These are phyloP conservation scores for Hermetia illucens DNA, from an alignment of 1,140 invertebrate species.

Conservation along the genomic window DNA sequence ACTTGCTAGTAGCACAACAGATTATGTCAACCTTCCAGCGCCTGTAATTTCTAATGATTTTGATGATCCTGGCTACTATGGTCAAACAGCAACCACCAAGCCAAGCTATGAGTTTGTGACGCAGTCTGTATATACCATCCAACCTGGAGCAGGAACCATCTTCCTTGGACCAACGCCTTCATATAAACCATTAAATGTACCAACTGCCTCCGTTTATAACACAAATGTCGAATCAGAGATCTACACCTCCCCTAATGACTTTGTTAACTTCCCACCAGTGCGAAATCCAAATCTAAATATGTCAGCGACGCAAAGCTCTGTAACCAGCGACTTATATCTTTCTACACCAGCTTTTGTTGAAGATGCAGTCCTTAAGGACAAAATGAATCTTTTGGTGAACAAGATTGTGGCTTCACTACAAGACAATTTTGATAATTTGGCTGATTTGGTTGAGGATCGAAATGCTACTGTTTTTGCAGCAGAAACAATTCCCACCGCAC, in stretches of 20 bases:
- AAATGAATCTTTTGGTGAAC: conserved; percentile 66
- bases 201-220: conserved; percentile 16
- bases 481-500: conserved; percentile 9
- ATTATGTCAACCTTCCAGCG: conserved; percentile 6
- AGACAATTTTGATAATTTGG: conserved; percentile 62
- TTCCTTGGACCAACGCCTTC: conserved; percentile 26
- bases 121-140: conserved; percentile 7
- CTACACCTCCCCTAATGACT: conserved; percentile 48
- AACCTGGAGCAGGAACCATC: conserved; percentile 23
- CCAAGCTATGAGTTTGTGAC: conserved; percentile 16
- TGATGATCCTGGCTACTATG: conserved; percentile 28
- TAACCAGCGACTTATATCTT: conserved; percentile 45
- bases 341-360: conserved; percentile 57
- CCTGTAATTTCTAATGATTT: conserved; percentile 23
- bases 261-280: conserved; percentile 69
- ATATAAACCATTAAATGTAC: conserved; percentile 24
- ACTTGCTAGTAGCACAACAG: conserved; percentile 7
- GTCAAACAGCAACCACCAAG: conserved; percentile 15
- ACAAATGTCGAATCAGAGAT: conserved; percentile 30
- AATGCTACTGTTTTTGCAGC: conserved; percentile 18
- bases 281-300: conserved; percentile 65
- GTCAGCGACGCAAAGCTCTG: conserved; percentile 41
- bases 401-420: conserved; percentile 69
- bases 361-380: conserved; percentile 57
- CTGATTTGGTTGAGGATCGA: conserved; percentile 47